Percentiles rank a stretch among this genome's conserved stretches.
These are phyloP conservation scores for Automeris io DNA, from an alignment of 2,888 invertebrate species.

Conservation along the genomic window DNA sequence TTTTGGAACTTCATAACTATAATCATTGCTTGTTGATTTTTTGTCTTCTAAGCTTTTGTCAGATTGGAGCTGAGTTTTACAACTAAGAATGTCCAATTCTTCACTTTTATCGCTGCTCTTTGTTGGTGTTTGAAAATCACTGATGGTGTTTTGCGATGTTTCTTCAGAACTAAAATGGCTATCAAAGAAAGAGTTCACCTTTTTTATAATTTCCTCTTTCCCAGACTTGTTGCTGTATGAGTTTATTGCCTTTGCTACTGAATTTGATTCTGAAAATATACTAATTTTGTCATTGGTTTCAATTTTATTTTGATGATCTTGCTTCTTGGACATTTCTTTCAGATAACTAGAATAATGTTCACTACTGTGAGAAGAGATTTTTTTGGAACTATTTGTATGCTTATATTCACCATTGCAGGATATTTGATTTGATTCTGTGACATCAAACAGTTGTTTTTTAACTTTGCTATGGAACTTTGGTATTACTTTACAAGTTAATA, in stretches of 20 bases:
- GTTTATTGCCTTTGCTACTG: too few species aligned
- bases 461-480: constrained; percentile 29
- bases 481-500: constrained; percentile 34
- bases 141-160: constrained; percentile 48
- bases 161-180: constrained; percentile 49
- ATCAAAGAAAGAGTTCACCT: constrained; percentile 49
- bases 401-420: too few species aligned
- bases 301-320: too few species aligned
- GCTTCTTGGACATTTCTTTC: constrained; percentile 4
- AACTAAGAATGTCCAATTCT: constrained; percentile 42
- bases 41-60: constrained; percentile 16
- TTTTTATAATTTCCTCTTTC: constrained; percentile 30
- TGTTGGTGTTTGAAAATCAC: constrained; percentile 38
- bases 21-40: constrained; percentile 12
- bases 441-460: constrained; percentile 39
- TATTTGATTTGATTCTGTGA: background rate
- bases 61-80: constrained; percentile 26
- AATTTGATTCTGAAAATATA: too few species aligned
- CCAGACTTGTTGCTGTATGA: too few species aligned
- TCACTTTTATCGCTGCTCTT: constrained; percentile 39
- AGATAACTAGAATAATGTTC: too few species aligned
- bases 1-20: constrained; percentile 28
- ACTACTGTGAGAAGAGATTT: too few species aligned
- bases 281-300: too few species aligned
- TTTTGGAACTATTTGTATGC: too few species aligned